Percentiles rank a stretch among this genome's conserved stretches.
These are phyloP conservation scores for Podarcis cretensis DNA, from an alignment of 2,113 vertebrate genomes.

Conservation along the genomic window DNA sequence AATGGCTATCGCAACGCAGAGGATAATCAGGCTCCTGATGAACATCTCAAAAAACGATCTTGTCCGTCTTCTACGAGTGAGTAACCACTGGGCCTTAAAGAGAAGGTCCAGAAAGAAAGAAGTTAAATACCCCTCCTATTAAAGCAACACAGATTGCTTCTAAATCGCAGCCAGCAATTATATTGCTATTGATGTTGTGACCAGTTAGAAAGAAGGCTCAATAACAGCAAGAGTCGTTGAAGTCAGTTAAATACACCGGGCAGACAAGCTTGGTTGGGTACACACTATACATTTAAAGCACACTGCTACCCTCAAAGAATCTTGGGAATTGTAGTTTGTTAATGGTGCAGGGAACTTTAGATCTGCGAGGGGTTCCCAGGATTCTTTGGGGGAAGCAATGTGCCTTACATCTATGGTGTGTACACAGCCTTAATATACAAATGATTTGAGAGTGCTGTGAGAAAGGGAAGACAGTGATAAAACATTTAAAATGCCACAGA, in stretches of 20 bases:
- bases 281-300: no score
- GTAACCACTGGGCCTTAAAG: conserved; percentile 66
- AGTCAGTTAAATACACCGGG: not conserved
- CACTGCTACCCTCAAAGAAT: no score
- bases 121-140: rapidly evolving
- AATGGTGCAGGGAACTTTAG: no score
- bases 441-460: not conserved
- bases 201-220: not conserved
- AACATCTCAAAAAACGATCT: conserved; percentile 77
- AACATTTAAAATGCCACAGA: not conserved
- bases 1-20: conserved; percentile 75
- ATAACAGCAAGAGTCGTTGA: no score
- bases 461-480: not conserved
- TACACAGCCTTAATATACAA: not conserved
- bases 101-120: not conserved
- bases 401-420: no score
- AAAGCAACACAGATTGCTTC: not conserved
- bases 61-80: conserved; percentile 28
- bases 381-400: no score
- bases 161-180: not conserved
- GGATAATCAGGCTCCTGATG: conserved; percentile 80
- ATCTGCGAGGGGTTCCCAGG: no score
- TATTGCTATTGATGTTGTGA: not conserved
- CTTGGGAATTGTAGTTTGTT: no score
- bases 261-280: not conserved